A percentile compares a stretch with the other conserved stretches of the same genome.
Conservation (phyloP, 2,797 vertebrate species). For the Molossus molossus region DNA sequence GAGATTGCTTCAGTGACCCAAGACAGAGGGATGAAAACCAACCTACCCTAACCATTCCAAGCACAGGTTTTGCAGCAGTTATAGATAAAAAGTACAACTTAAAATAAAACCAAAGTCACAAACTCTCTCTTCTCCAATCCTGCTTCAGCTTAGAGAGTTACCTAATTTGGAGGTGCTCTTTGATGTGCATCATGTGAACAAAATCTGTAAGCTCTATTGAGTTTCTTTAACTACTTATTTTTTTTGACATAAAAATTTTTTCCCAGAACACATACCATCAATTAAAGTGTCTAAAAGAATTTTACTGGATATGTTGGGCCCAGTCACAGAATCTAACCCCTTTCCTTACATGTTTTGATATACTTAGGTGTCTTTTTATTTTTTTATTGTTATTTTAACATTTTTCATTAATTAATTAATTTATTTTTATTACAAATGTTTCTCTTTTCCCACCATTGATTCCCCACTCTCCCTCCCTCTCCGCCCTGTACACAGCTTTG, state of each 20-base stretch:
- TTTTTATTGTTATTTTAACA: too few relatives aligned
- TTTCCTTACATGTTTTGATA: conserved; percentile 10
- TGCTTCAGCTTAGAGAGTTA: conserved; percentile 38
- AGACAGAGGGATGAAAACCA: conserved; percentile 3
- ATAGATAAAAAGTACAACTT: background rate
- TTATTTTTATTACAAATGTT: too few relatives aligned
- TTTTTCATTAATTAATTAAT: too few relatives aligned
- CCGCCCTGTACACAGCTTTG: too few relatives aligned
- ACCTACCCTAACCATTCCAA: background rate
- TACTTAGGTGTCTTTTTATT: background rate
- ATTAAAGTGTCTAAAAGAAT: conserved; percentile 4
- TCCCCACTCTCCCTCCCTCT: too few relatives aligned
- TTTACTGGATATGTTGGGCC: background rate
- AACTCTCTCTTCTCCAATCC: background rate
- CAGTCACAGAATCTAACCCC: background rate
- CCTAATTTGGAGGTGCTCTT: background rate
- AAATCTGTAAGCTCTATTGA: background rate
- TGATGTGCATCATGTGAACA: background rate
- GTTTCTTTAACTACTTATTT: background rate
- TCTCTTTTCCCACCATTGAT: too few relatives aligned
- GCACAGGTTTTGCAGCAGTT: background rate
- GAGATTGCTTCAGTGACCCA: background rate
- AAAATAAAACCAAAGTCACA: background rate
- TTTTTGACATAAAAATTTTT: conserved; percentile 4
- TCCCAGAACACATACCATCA: conserved; percentile 33